Conservation (phyloP, 2,888 invertebrate species). For the Actias luna region DNA sequence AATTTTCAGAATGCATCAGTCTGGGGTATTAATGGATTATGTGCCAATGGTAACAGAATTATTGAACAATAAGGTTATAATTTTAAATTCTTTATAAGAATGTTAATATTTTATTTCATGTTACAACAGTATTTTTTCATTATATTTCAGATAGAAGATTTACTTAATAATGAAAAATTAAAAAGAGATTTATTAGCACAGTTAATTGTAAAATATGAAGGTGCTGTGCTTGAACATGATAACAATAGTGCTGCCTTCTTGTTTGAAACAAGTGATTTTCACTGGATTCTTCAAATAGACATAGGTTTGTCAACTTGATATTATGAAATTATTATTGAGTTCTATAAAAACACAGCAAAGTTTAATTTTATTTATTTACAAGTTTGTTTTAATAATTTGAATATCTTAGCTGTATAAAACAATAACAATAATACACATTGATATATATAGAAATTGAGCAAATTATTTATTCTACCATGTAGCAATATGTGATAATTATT, state of each 20-base stretch:
- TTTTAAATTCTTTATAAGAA: background rate
- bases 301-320: conserved; percentile 57
- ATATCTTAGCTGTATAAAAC: too few species aligned
- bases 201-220: conserved; percentile 75
- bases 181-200: conserved; percentile 71
- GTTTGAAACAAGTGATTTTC: conserved; percentile 83
- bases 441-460: too few species aligned
- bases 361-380: background rate
- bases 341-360: background rate
- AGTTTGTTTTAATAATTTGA: too few species aligned
- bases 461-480: too few species aligned
- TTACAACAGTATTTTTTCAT: background rate
- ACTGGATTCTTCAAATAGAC: conserved; percentile 82
- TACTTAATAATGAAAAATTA: conserved; percentile 69
- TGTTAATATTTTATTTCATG: background rate
- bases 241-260: conserved; percentile 79
- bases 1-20: conserved; percentile 71
- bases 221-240: conserved; percentile 73
- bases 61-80: conserved; percentile 71
- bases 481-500: conserved; percentile 8
- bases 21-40: conserved; percentile 81
- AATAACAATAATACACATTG: too few species aligned
- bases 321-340: background rate
- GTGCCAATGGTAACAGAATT: conserved; percentile 78
- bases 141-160: conserved; percentile 60